Conservation (phyloP, 2,888 invertebrate genomes). For the Dioctria linearis region DNA sequence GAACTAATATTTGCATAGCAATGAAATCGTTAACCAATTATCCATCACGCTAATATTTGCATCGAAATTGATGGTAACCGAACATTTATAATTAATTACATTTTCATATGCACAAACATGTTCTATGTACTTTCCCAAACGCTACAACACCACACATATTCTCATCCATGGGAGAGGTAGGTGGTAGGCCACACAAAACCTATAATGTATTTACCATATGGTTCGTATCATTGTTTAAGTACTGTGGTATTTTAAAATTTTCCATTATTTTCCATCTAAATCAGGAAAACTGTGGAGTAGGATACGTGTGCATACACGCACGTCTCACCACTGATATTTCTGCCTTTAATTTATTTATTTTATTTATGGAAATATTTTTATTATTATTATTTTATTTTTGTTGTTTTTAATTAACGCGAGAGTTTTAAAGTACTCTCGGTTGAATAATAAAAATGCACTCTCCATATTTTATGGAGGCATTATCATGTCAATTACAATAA, state of each 20-base stretch:
- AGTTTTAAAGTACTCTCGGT: no score
- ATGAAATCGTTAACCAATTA: conserved; percentile 57
- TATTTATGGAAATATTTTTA: no score
- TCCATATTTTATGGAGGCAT: no score
- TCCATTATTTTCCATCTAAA: conserved; percentile 2
- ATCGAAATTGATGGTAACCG: conserved; percentile 57
- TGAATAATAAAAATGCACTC: no score
- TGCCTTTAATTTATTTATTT: no score
- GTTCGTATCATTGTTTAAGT: background rate
- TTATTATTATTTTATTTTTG: no score
- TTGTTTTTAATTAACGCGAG: no score
- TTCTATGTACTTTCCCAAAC: background rate
- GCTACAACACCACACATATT: background rate
- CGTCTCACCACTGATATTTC: no score
- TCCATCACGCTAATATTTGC: conserved; percentile 53
- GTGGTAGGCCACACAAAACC: background rate
- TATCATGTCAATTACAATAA: no score
- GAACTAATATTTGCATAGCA: conserved; percentile 45
- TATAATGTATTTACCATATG: conserved; percentile 8
- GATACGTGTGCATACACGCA: no score
- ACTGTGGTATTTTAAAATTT: conserved; percentile 17
- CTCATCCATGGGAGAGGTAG: background rate
- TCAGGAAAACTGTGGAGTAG: background rate
- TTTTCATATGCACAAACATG: conserved; percentile 54
- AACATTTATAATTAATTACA: conserved; percentile 58